Percentiles rank a stretch among this genome's conserved stretches.
phyloP scores from a whole-genome alignment of 2,797 vertebrate species.

The Argentina silus region DNA sequence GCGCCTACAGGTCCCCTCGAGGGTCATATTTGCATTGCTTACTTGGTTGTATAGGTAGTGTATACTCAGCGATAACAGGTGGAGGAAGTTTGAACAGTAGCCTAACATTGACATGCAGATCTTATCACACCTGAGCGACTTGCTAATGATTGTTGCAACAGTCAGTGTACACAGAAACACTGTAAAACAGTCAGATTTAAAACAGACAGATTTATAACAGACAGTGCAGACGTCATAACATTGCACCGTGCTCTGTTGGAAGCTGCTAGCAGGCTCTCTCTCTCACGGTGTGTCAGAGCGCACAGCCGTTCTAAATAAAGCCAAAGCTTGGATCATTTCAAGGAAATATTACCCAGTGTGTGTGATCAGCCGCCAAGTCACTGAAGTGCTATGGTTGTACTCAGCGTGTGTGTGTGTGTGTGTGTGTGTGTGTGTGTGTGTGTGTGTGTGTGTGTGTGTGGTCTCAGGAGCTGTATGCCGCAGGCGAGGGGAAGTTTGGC shows the following conservation, averaged over 20 bases:
- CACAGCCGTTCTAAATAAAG: background rate
- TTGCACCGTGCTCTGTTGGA: background rate
- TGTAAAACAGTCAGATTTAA: no score
- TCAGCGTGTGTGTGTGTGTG: background rate
- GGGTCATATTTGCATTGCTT: background rate
- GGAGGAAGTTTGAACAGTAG: no score
- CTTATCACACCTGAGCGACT: no score
- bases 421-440: background rate
- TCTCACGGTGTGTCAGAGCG: background rate
- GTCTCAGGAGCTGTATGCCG: slow-evolving; percentile 86
- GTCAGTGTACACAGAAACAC: no score
- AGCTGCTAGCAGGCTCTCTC: background rate
- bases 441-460: slow-evolving; percentile 40
- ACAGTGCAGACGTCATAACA: background rate
- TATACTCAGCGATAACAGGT: no score
- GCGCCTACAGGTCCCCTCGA: background rate
- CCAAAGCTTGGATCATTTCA: no score
- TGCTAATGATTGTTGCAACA: no score
- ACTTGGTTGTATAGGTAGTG: background rate
- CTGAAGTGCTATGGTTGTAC: background rate
- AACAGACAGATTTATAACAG: no score
- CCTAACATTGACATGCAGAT: no score
- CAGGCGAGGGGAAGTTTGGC: slow-evolving; percentile 91
- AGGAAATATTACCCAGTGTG: no score
- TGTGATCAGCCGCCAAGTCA: background rate